Percentiles rank a stretch among this genome's conserved stretches.
Evolutionary conservation across 2,888 invertebrate species (phyloP).

Genomic region (Archaeoteleia sp.): DNA sequence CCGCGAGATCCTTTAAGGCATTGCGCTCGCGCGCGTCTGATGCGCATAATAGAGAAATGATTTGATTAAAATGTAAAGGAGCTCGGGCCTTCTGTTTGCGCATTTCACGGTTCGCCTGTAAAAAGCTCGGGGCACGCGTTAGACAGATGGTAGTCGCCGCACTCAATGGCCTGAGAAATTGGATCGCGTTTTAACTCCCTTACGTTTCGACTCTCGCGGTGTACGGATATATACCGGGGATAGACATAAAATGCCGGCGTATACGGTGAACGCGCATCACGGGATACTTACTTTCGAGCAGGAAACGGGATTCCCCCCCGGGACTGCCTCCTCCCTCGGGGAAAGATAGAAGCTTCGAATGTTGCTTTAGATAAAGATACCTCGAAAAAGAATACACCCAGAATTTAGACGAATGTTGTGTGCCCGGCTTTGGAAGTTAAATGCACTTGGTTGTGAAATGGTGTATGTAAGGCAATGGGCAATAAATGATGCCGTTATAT

Average conservation of each 20-base stretch:
- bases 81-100: constrained; percentile 73
- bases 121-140: constrained; percentile 70
- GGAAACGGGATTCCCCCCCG: constrained; percentile 24
- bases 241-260: constrained; percentile 45
- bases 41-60: constrained; percentile 73
- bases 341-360: constrained; percentile 28
- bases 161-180: constrained; percentile 75
- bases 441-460: too few species aligned
- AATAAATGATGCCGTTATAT: too few species aligned
- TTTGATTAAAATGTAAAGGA: constrained; percentile 75
- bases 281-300: constrained; percentile 35
- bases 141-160: constrained; percentile 75
- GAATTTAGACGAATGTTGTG: constrained; percentile 16
- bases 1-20: constrained; percentile 65
- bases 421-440: neutral
- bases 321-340: constrained; percentile 9
- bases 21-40: constrained; percentile 59
- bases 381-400: constrained; percentile 12
- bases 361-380: constrained; percentile 34
- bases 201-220: constrained; percentile 68
- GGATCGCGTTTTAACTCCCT: constrained; percentile 75
- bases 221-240: constrained; percentile 52
- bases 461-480: too few species aligned
- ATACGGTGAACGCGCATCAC: constrained; percentile 33
- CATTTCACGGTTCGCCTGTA: constrained; percentile 75